phyloP scores from a whole-genome alignment of 2,113 vertebrate genomes.

The Salvelinus fontinalis region DNA sequence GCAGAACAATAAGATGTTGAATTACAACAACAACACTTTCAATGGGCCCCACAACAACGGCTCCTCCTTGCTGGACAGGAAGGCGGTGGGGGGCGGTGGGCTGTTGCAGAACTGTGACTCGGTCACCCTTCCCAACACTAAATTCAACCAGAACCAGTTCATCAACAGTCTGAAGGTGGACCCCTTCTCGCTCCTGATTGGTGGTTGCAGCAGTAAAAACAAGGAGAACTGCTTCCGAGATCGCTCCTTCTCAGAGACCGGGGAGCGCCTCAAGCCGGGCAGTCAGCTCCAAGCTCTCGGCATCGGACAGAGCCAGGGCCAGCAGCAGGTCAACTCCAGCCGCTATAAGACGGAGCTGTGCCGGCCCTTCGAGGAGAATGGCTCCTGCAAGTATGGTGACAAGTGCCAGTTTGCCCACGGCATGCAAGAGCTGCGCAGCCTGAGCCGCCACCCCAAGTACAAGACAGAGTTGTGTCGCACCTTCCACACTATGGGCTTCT shows the following conservation, averaged over 20 bases:
- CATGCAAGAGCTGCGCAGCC: constrained; percentile 85
- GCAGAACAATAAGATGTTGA: constrained; percentile 84
- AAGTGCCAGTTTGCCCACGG: constrained; percentile 93
- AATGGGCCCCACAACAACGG: constrained; percentile 38
- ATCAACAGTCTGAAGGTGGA: constrained; percentile 78
- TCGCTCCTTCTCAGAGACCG: constrained; percentile 83
- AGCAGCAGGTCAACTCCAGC: constrained; percentile 84
- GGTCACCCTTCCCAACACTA: constrained; percentile 77
- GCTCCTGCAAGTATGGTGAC: constrained; percentile 87
- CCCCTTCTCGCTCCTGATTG: constrained; percentile 50
- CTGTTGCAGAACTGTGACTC: constrained; percentile 81
- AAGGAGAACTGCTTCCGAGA: constrained; percentile 83
- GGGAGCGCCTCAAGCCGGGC: constrained; percentile 72
- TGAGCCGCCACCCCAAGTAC: constrained; percentile 90
- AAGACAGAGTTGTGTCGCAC: constrained; percentile 92
- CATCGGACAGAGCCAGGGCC: constrained; percentile 22
- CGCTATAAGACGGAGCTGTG: constrained; percentile 92
- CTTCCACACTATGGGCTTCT: constrained; percentile 90
- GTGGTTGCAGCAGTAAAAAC: constrained; percentile 60
- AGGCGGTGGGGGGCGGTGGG: constrained; percentile 73
- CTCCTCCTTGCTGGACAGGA: constrained; percentile 81
- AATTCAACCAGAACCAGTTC: constrained; percentile 80
- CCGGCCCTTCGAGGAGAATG: constrained; percentile 87
- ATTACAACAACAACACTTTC: constrained; percentile 67
- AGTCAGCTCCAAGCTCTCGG: neutral